A percentile compares a stretch with the other conserved stretches of the same genome.
These are phyloP conservation scores for Ladona fulva DNA, from an alignment of 1,140 invertebrate species.

Conservation along the genomic window DNA sequence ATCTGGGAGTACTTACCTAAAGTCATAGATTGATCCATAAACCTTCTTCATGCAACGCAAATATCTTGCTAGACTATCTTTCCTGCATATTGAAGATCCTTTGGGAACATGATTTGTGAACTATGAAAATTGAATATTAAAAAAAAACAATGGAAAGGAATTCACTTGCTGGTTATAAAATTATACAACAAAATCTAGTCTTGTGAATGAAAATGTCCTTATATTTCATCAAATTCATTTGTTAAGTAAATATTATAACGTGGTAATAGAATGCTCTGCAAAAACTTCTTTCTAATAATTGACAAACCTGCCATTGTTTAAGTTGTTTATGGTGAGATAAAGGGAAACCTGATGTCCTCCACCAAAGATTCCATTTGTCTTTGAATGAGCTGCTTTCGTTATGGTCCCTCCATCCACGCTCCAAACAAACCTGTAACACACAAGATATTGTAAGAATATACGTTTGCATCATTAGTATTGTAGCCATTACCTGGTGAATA, in stretches of 20 bases:
- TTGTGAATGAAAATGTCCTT: too few species aligned
- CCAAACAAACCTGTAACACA: constrained; percentile 53
- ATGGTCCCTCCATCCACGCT: constrained; percentile 74
- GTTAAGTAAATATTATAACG: too few species aligned
- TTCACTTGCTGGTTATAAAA: too few species aligned
- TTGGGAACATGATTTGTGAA: constrained; percentile 78
- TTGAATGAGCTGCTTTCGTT: constrained; percentile 41
- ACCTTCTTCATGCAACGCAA: constrained; percentile 71
- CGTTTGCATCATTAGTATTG: too few species aligned
- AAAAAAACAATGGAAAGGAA: too few species aligned
- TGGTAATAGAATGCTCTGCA: too few species aligned
- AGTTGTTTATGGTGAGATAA: constrained; percentile 56
- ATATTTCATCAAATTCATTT: too few species aligned
- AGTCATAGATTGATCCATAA: constrained; percentile 71
- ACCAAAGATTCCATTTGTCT: constrained; percentile 77
- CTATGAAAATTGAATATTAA: constrained; percentile 36
- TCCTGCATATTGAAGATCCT: constrained; percentile 68
- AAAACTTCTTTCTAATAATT: too few species aligned
- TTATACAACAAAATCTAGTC: too few species aligned
- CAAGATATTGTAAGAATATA: too few species aligned
- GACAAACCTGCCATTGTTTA: constrained; percentile 58
- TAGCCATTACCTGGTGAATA: too few species aligned
- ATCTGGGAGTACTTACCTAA: constrained; percentile 47
- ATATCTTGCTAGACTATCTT: constrained; percentile 67
- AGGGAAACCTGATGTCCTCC: constrained; percentile 63